These are phyloP conservation scores for Cyanoramphus novaezelandiae DNA, from an alignment of 2,113 vertebrate genomes.

Conservation along the genomic window DNA sequence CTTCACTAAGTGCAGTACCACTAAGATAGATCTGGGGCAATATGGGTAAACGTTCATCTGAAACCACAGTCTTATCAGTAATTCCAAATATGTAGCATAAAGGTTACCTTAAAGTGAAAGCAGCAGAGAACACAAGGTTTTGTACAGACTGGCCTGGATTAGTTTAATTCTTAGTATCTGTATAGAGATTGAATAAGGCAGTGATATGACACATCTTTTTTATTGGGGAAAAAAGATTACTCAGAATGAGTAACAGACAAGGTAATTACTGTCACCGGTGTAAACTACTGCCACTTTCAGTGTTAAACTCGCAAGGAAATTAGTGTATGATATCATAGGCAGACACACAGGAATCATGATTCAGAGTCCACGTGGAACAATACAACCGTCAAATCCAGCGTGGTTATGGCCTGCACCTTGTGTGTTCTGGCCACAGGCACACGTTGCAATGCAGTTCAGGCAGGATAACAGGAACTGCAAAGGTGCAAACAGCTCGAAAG, in stretches of 20 bases:
- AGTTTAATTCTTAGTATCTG: neutral
- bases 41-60: neutral
- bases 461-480: neutral
- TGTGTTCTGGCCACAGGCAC: neutral
- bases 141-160: neutral
- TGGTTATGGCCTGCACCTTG: neutral
- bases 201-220: neutral
- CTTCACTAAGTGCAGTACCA: neutral
- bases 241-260: neutral
- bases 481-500: neutral
- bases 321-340: neutral
- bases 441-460: neutral
- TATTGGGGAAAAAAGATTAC: neutral
- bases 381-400: neutral
- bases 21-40: neutral
- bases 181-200: neutral
- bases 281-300: conserved; percentile 39
- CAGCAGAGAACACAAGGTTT: neutral
- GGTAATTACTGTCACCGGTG: neutral
- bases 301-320: neutral
- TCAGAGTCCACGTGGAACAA: neutral
- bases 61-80: neutral
- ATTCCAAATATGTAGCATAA: conserved; percentile 21
- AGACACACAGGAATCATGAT: neutral
- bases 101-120: neutral